Evolutionary conservation across 2,113 vertebrate genomes (phyloP), one percentile per base, ranked within the genome.

Genomic region (Cranoglanis bouderius): DNA sequence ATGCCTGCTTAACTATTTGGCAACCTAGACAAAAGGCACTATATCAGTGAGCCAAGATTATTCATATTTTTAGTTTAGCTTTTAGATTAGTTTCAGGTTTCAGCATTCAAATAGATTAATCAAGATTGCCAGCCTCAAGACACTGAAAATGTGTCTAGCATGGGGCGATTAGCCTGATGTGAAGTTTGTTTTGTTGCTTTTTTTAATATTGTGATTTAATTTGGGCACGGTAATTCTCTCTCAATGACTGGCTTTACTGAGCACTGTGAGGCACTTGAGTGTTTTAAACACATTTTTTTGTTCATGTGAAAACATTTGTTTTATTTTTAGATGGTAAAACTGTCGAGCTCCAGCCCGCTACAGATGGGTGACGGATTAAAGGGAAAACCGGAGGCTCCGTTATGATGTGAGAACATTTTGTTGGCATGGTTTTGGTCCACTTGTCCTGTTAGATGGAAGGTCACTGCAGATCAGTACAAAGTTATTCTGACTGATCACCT

Each of bases 141-240:
- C 12, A 9, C 6, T 26, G n/a, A 26, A 38, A 18, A 70, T 70
- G 43, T 84, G 43, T 67, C 26, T 57, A 24, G 6, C 32, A 24
- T 32, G 6, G 46, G 13, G 38, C 40, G 35, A 13, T 59, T n/a
- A 8, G 40, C 24, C 55, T 35, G 26, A 21, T n/a, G 67, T n/a
- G 6, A 46, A 29, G 40, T 21, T 65, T 4, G 59, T 8, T 32
- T 49, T 14, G 12, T 26, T 49, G 59, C 29, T 67, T n/a, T 35
- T 29, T 85, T 46, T 10, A 63, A 46, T 84, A 65, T 84, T 49
- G 18, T 46, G 59, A 46, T 84, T 84, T 43, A 84, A 84, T 63
- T 63, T 59, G 19, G n/a, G 7, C 51, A 35, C 75, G 49, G 24
- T 78, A 12, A 51, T 78, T 51, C 75, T 78, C 26, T 16, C 12